These are phyloP conservation scores for Adoxophyes honmai DNA, from an alignment of 1,140 invertebrate genomes.

Conservation along the genomic window DNA sequence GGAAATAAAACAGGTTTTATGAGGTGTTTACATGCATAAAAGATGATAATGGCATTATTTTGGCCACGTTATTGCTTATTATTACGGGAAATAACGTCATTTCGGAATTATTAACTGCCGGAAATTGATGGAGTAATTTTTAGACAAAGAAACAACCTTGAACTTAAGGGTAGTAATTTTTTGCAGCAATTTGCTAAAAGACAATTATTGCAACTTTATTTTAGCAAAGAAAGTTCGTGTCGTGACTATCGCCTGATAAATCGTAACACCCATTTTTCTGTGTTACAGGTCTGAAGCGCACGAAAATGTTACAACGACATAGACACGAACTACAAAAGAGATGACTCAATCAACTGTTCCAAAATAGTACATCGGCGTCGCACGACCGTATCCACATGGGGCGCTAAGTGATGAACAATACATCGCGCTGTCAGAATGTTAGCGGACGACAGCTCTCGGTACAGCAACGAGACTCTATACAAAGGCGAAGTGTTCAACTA, in stretches of 20 bases:
- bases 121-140: neutral
- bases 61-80: no score
- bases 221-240: no score
- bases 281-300: neutral
- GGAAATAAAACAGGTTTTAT: no score
- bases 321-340: conserved; percentile 4
- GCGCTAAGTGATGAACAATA: conserved; percentile 43
- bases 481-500: conserved; percentile 34
- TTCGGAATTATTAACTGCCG: neutral
- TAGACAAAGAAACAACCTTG: no score
- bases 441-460: conserved; percentile 39
- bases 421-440: conserved; percentile 41
- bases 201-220: no score
- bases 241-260: no score
- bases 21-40: no score
- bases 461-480: conserved; percentile 28
- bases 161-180: no score
- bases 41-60: no score
- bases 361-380: neutral
- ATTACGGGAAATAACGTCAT: no score
- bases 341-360: neutral
- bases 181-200: no score
- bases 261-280: neutral
- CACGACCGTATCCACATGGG: neutral
- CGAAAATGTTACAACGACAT: conserved; percentile 1